These are phyloP conservation scores for Tretioscincus oriximinensis DNA, from an alignment of 2,113 vertebrate genomes.

Conservation along the genomic window DNA sequence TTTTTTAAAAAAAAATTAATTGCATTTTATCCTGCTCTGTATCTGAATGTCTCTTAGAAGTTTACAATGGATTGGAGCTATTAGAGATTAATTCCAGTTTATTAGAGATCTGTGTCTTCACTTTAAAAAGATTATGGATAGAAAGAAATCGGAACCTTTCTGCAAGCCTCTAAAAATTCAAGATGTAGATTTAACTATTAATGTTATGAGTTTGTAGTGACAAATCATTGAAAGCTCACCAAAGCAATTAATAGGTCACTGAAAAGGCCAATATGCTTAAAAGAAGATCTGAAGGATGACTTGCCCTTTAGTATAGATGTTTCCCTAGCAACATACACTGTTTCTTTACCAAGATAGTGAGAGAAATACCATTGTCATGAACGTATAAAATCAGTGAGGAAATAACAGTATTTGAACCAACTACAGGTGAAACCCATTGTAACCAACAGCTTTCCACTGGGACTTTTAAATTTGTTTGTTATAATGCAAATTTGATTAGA, in stretches of 20 bases:
- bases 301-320: constrained; percentile 8
- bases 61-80: too few relatives aligned
- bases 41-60: too few relatives aligned
- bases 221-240: background rate
- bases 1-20: too few relatives aligned
- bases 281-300: constrained; percentile 6
- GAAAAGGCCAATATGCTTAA: background rate
- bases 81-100: background rate
- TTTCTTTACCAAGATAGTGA: background rate
- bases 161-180: background rate
- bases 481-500: too few relatives aligned
- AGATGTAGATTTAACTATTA: background rate
- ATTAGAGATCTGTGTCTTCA: background rate
- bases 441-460: too few relatives aligned
- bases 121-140: background rate
- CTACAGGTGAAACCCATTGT: too few relatives aligned
- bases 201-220: background rate
- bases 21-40: too few relatives aligned
- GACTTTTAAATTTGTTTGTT: too few relatives aligned
- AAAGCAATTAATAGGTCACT: constrained; percentile 26
- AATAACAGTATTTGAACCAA: background rate
- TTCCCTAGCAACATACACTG: background rate
- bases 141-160: background rate
- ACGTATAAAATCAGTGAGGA: background rate
- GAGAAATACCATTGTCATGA: background rate